phyloP scores from a whole-genome alignment of 2,113 vertebrate species.

The Talpa occidentalis region DNA sequence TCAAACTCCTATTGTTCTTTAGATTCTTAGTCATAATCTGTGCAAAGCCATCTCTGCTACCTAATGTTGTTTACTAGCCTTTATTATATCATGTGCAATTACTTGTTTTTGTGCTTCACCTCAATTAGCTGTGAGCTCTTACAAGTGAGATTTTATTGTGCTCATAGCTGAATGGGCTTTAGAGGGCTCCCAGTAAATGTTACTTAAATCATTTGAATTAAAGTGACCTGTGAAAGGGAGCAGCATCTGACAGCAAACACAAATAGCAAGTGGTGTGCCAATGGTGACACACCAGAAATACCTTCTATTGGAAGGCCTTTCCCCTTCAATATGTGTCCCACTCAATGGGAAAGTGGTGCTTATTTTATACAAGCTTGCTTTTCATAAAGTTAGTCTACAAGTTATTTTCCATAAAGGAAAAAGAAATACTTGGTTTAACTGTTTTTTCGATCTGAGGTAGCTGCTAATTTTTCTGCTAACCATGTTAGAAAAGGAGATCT shows the following conservation, averaged over 20 bases:
- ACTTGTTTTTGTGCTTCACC: not conserved
- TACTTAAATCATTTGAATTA: not conserved
- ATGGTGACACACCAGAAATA: not conserved
- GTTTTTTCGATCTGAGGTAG: not conserved
- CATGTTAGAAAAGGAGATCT: not conserved
- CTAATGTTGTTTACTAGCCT: not conserved
- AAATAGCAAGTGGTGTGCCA: not conserved
- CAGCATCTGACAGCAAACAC: not conserved
- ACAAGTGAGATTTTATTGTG: not conserved
- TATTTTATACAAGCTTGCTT: not conserved
- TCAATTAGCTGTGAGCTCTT: not conserved
- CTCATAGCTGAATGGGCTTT: not conserved
- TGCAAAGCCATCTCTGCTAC: not conserved
- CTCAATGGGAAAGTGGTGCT: not conserved
- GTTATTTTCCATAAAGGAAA: not conserved
- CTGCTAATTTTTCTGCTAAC: not conserved
- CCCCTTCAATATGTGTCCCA: not conserved
- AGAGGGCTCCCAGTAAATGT: not conserved
- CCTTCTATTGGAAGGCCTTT: not conserved
- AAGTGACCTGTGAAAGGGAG: not conserved
- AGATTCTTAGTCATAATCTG: not conserved
- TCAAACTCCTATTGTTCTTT: not conserved
- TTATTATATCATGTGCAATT: not conserved
- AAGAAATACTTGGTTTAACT: not conserved
- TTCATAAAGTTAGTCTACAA: no score